Evolutionary conservation across 2,888 invertebrate species (phyloP).

Genomic region (Macaria notata): DNA sequence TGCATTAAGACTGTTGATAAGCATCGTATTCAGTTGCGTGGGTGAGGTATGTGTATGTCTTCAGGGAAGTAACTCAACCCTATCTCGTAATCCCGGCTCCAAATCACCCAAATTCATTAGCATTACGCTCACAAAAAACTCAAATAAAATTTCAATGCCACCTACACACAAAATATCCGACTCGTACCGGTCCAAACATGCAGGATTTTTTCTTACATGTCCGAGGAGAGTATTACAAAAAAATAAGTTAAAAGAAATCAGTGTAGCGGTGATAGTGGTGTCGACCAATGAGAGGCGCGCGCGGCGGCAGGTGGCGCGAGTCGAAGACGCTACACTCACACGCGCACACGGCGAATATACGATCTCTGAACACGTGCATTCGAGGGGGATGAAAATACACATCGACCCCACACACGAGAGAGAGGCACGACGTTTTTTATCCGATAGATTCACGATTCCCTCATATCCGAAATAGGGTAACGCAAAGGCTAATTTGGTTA

Average conservation of each 20-base stretch:
- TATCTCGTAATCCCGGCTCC: constrained; percentile 48
- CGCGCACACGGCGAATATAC: constrained; percentile 66
- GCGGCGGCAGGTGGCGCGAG: constrained; percentile 75
- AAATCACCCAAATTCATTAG: constrained; percentile 63
- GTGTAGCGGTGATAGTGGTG: constrained; percentile 78
- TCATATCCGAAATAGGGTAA: constrained; percentile 83
- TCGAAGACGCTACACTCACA: constrained; percentile 68
- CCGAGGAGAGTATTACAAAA: constrained; percentile 75
- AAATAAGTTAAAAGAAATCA: constrained; percentile 79
- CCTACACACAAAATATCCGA: constrained; percentile 76
- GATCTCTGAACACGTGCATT: constrained; percentile 81
- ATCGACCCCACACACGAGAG: constrained; percentile 44
- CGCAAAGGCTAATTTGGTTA: constrained; percentile 84
- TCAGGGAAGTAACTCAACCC: constrained; percentile 33
- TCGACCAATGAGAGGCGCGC: constrained; percentile 76
- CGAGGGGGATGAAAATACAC: constrained; percentile 74
- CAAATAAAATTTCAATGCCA: constrained; percentile 71
- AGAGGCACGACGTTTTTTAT: constrained; percentile 73
- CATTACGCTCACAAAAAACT: constrained; percentile 71
- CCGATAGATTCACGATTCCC: constrained; percentile 81
- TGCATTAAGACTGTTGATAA: too few species aligned
- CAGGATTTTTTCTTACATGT: constrained; percentile 75
- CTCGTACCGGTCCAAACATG: constrained; percentile 78
- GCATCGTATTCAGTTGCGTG: too few species aligned
- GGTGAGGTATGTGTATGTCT: too few species aligned